Conservation (phyloP, 2,113 vertebrate genomes). For the Amphiprion ocellaris region DNA sequence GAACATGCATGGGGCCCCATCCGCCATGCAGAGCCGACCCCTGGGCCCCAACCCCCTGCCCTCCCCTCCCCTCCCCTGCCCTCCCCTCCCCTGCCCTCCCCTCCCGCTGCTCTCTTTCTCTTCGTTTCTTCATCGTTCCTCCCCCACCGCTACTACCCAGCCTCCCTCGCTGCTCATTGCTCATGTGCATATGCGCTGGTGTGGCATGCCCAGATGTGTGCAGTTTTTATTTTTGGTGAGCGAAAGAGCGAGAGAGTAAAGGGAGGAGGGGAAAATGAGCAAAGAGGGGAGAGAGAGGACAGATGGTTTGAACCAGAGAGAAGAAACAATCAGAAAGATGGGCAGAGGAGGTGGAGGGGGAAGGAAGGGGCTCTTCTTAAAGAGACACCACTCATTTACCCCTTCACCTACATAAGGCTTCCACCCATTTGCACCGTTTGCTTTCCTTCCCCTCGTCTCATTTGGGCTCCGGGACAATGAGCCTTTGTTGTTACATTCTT, state of each 20-base stretch:
- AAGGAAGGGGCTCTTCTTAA: constrained; percentile 70
- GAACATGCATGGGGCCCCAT: constrained; percentile 48
- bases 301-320: constrained; percentile 72
- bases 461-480: neutral
- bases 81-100: neutral
- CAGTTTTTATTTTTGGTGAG: constrained; percentile 48
- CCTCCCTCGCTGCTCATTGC: neutral
- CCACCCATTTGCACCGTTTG: neutral
- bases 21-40: constrained; percentile 31
- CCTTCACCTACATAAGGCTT: constrained; percentile 76
- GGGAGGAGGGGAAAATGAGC: neutral
- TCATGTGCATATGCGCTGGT: neutral
- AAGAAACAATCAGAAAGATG: constrained; percentile 77
- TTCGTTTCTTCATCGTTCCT: constrained; percentile 39
- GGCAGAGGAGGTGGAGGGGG: constrained; percentile 37
- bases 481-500: neutral
- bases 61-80: constrained; percentile 4
- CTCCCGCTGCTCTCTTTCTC: constrained; percentile 25
- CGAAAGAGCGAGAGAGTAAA: neutral
- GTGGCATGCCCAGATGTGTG: neutral
- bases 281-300: constrained; percentile 33
- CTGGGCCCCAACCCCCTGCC: constrained; percentile 53
- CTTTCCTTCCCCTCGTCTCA: constrained; percentile 2
- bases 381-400: constrained; percentile 75
- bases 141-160: neutral